Evolutionary conservation across 2,888 invertebrate species (phyloP), one percentile per base, ranked within the genome.

Genomic region (Hemaris fuciformis): DNA sequence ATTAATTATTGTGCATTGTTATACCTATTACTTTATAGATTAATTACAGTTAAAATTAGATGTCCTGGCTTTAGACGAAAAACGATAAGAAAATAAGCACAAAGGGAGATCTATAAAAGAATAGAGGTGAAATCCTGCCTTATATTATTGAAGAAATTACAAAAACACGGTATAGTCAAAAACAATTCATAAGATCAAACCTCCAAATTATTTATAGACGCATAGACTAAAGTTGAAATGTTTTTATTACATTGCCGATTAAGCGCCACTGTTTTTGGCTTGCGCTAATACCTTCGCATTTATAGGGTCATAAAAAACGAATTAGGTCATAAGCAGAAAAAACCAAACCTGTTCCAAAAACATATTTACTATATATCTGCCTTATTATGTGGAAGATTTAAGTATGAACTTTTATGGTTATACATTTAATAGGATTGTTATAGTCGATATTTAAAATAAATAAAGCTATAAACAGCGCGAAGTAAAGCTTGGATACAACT

Each of bases 281-380:
- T 31, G 53, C 27, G 31, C 27, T 31, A 13, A 53, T 53, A 53
- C 53, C 53, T 53, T 53, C 53, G 31, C 53, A 53, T 53, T 53
- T 53, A 53, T 15, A 48, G 18, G 18, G 18, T 18, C 53, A 10
- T 53, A 53, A 53, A n/a, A 53, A 53, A 53, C 53, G 31, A 53
- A 31, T 53, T 53, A 31, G 53, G 53, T 53, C 53, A 53, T 31
- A 53, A 53, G 53, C 53, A 53, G n/a, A 31, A 53, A 53, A 53
- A 27, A 18, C 15, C n/a, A 15, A 10, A 31, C 53, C 31, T 53
- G 53, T 53, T 53, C 53, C 10, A 18, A 5, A 53, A 18, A 31
- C 31, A 13, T 10, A 18, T 18, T 31, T 31, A n/a, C n/a, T n/a
- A n/a, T n/a, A 31, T 27, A 18, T 27, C 53, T 8, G 27, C 53